Conservation (phyloP, 2,797 vertebrate species). For the Masticophis lateralis region DNA sequence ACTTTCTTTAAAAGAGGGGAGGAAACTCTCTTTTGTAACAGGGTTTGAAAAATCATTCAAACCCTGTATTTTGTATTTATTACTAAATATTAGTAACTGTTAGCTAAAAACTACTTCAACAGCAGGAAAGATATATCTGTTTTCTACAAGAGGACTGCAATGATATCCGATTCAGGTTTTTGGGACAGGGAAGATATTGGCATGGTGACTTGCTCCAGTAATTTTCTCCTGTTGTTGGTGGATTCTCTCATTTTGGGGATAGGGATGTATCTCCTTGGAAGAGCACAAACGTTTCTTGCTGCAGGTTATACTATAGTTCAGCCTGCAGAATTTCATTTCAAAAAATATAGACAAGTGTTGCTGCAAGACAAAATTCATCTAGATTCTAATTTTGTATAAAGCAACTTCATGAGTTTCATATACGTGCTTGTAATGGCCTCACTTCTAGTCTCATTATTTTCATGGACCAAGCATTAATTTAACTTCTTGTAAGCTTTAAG, state of each 20-base stretch:
- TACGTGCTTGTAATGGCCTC: background rate
- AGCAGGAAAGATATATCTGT: background rate
- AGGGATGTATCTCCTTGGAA: background rate
- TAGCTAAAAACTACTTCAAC: background rate
- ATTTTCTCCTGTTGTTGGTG: background rate
- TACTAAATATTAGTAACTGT: background rate
- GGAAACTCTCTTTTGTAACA: background rate
- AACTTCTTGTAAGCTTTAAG: background rate
- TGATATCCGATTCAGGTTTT: background rate
- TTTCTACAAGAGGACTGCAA: background rate
- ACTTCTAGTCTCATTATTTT: background rate
- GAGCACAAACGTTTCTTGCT: background rate
- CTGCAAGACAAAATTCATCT: background rate
- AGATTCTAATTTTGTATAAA: background rate
- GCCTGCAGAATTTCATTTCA: background rate
- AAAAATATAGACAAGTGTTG: background rate
- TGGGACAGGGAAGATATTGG: background rate
- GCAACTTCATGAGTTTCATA: background rate
- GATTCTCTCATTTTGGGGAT: background rate
- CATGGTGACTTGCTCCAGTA: background rate
- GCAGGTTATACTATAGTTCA: background rate
- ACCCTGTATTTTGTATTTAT: background rate
- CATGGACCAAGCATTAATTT: background rate
- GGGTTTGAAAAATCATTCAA: background rate
- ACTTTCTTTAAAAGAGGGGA: background rate